A percentile compares a stretch with the other conserved stretches of the same genome.
Evolutionary conservation across 2,888 invertebrate species (phyloP).

Genomic region (Cordilura impudica): DNA sequence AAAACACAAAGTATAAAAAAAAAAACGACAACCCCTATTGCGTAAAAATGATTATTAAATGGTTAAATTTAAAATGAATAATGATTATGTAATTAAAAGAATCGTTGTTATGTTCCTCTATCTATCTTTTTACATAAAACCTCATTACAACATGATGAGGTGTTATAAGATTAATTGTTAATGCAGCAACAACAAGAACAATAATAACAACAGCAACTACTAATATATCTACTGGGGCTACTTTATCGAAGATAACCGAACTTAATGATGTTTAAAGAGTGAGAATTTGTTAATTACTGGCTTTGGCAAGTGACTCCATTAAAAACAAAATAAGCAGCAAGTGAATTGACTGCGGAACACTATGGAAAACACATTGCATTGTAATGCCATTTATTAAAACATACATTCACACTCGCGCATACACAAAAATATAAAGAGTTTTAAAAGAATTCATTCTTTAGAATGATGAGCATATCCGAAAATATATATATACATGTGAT

Average conservation of each 20-base stretch:
- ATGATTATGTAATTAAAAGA: slow-evolving; percentile 58
- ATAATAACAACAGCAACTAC: background rate
- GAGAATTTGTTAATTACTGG: slow-evolving; percentile 61
- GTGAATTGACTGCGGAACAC: background rate
- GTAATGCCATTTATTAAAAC: slow-evolving; percentile 49
- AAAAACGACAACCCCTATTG: background rate
- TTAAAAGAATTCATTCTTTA: no score
- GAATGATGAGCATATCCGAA: no score
- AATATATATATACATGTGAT: no score
- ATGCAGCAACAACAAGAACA: slow-evolving; percentile 13
- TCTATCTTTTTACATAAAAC: slow-evolving; percentile 37
- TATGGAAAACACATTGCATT: slow-evolving; percentile 22
- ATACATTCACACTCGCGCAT: background rate
- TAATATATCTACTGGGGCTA: slow-evolving; percentile 31
- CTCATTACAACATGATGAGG: slow-evolving; percentile 56
- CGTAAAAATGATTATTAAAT: slow-evolving; percentile 51
- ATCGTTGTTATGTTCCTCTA: slow-evolving; percentile 21
- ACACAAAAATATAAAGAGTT: background rate
- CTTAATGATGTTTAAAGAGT: slow-evolving; percentile 62
- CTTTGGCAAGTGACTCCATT: slow-evolving; percentile 55
- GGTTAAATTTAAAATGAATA: slow-evolving; percentile 52
- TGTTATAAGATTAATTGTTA: slow-evolving; percentile 61
- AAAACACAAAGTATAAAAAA: no score
- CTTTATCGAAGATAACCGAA: slow-evolving; percentile 53
- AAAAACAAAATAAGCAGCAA: slow-evolving; percentile 2